A percentile compares a stretch with the other conserved stretches of the same genome.
phyloP scores from a whole-genome alignment of 2,113 vertebrate species.

The Pollachius pollachius region DNA sequence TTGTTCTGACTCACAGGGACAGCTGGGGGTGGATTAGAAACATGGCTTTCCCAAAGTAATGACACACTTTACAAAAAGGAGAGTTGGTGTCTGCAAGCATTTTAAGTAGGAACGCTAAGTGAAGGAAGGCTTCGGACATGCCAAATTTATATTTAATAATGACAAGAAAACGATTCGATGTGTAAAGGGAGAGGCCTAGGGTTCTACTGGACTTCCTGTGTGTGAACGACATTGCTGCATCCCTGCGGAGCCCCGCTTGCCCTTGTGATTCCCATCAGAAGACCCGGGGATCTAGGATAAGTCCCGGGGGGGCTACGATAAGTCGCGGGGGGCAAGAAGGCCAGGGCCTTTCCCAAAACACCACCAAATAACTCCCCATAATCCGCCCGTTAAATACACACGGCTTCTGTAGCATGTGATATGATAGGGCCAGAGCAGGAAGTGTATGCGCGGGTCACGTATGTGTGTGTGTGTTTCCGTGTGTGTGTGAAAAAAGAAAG shows the following conservation, averaged over 20 bases:
- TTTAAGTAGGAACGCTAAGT: conserved; percentile 5
- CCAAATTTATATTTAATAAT: too few relatives aligned
- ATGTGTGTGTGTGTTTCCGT: neutral
- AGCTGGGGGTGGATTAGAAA: conserved; percentile 25
- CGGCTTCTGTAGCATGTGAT: conserved; percentile 48
- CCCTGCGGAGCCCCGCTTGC: conserved; percentile 8
- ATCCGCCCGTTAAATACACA: conserved; percentile 42
- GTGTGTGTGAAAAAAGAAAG: conserved; percentile 3
- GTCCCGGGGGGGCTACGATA: too few relatives aligned
- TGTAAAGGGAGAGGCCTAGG: neutral
- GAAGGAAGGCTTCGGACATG: neutral
- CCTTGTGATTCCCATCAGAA: conserved; percentile 2
- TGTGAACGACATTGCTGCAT: conserved; percentile 24
- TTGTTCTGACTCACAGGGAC: conserved; percentile 24
- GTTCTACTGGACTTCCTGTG: conserved; percentile 7
- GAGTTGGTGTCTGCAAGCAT: conserved; percentile 6
- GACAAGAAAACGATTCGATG: too few relatives aligned
- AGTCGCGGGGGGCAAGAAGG: conserved; percentile 11
- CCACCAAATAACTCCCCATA: conserved; percentile 36
- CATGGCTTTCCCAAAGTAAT: conserved; percentile 23
- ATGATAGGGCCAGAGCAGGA: conserved; percentile 23
- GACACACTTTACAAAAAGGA: conserved; percentile 5
- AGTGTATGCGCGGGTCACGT: neutral
- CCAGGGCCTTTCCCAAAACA: conserved; percentile 37
- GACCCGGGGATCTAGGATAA: neutral